A percentile compares a stretch with the other conserved stretches of the same genome.
Conservation (phyloP, 2,888 invertebrate genomes). For the Netelia fuscicornis region DNA sequence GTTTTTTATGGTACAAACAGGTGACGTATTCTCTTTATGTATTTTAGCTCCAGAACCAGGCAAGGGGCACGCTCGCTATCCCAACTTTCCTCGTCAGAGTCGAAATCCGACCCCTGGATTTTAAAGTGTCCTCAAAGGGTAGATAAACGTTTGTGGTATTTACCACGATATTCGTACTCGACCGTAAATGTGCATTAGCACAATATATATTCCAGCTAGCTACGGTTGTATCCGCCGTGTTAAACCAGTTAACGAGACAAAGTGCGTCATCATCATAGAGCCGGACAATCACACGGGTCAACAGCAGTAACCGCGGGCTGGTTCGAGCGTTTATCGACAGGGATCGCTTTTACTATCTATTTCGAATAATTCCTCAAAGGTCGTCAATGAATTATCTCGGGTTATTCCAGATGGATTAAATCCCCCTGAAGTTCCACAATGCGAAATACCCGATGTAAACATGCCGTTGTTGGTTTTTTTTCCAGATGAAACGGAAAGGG, state of each 20-base stretch:
- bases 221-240: neutral
- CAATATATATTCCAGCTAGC: neutral
- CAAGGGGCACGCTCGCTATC: neutral
- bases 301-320: no score
- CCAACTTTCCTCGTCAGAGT: neutral
- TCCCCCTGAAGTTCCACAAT: conserved; percentile 1
- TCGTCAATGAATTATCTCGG: conserved; percentile 37
- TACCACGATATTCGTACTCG: neutral
- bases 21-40: neutral
- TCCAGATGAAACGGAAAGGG: conserved; percentile 64
- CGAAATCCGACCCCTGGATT: neutral
- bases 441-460: no score
- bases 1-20: no score
- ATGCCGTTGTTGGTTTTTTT: neutral
- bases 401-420: conserved; percentile 12
- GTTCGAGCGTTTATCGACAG: neutral
- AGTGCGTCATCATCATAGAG: neutral
- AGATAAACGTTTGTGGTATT: neutral
- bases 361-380: conserved; percentile 31
- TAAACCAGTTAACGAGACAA: neutral
- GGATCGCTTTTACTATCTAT: no score
- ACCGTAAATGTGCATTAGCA: neutral
- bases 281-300: neutral
- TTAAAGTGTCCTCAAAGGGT: neutral
- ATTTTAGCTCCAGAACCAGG: neutral